Evolutionary conservation across 2,797 vertebrate genomes (phyloP).

Genomic region (Sebastes nivosus): DNA sequence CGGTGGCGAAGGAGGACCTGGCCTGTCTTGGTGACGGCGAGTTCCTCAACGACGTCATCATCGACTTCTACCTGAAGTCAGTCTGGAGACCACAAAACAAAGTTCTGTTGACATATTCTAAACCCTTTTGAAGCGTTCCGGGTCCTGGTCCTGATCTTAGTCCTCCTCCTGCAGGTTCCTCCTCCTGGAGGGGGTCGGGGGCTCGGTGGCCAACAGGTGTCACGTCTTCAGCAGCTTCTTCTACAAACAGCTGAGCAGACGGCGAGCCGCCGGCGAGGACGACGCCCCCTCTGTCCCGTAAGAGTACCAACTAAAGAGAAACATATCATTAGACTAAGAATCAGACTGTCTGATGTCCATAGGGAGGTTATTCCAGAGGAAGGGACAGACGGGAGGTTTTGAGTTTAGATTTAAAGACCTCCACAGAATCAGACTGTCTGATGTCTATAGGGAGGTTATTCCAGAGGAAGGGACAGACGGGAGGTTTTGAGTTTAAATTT

Average conservation of each 20-base stretch:
- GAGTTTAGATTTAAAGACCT: no score
- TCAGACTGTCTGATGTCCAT: no score
- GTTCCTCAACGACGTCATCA: constrained; percentile 97
- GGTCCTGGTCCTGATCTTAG: neutral
- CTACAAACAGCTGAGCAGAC: constrained; percentile 93
- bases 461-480: no score
- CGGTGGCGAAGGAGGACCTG: constrained; percentile 92
- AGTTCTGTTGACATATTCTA: neutral
- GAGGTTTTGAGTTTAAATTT: no score
- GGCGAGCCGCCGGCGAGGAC: constrained; percentile 81
- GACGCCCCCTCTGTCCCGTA: constrained; percentile 83
- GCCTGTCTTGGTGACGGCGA: constrained; percentile 89
- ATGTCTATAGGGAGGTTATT: no score
- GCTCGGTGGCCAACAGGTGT: constrained; percentile 83
- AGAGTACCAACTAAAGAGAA: constrained; percentile 47
- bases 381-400: no score
- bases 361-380: no score
- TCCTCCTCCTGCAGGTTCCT: constrained; percentile 83
- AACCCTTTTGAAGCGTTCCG: no score
- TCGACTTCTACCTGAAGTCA: constrained; percentile 92
- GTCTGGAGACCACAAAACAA: constrained; percentile 4
- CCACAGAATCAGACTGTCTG: no score
- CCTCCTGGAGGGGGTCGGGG: constrained; percentile 86
- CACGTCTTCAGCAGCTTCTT: constrained; percentile 98
- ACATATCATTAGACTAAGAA: no score